These are phyloP conservation scores for Petrocephalus sullivani DNA, from an alignment of 2,797 vertebrate genomes.

Conservation along the genomic window DNA sequence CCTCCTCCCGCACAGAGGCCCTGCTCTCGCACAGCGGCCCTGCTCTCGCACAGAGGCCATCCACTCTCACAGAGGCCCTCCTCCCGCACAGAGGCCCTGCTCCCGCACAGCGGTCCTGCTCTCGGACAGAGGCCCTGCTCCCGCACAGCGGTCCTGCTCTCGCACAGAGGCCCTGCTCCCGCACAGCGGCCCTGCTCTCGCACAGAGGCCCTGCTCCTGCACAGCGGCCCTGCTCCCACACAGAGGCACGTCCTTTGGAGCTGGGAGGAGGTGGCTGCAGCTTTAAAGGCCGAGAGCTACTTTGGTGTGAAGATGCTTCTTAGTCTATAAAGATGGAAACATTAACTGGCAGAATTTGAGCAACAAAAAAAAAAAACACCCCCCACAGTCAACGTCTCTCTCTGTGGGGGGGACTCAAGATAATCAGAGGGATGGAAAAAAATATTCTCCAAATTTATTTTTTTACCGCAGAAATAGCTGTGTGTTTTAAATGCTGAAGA, in stretches of 20 bases:
- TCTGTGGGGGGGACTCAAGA: not conserved
- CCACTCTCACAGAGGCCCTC: too few relatives aligned
- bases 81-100: too few relatives aligned
- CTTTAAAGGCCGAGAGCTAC: not conserved
- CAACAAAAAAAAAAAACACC: not conserved
- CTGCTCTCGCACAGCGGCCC: too few relatives aligned
- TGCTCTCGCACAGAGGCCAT: too few relatives aligned
- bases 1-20: too few relatives aligned
- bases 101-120: too few relatives aligned
- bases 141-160: too few relatives aligned
- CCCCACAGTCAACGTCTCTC: not conserved
- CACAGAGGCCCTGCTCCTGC: too few relatives aligned
- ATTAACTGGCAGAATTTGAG: not conserved
- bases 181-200: too few relatives aligned
- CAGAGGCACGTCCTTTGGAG: not conserved
- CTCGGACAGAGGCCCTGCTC: too few relatives aligned
- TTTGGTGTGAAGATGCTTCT: not conserved
- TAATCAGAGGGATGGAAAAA: not conserved
- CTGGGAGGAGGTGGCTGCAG: not conserved
- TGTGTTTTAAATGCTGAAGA: constrained; percentile 9
- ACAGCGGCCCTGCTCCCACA: too few relatives aligned
- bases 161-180: too few relatives aligned
- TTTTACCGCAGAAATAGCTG: not conserved
- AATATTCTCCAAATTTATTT: not conserved
- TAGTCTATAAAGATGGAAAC: not conserved